phyloP scores from a whole-genome alignment of 2,888 invertebrate genomes.

The Linyphia triangularis region DNA sequence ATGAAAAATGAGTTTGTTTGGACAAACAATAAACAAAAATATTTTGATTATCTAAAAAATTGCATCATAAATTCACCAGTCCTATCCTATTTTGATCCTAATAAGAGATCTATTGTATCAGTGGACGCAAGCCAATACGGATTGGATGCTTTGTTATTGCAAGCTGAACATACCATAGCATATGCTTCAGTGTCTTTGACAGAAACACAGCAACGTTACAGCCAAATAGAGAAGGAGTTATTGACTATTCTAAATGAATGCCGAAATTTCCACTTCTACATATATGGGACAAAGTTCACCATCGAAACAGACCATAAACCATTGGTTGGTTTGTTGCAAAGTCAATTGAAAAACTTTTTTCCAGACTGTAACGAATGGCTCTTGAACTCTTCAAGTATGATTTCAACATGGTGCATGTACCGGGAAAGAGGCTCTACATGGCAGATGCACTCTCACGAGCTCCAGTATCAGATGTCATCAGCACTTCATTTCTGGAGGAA shows the following conservation, averaged over 20 bases:
- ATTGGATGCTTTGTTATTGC: conserved; percentile 34
- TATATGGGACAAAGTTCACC: conserved; percentile 3
- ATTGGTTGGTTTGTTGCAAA: conserved; percentile 6
- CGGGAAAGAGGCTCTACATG: conserved; percentile 2
- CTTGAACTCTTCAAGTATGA: conserved; percentile 10
- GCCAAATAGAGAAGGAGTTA: conserved; percentile 63
- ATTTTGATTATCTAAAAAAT: not conserved
- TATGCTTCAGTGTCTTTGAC: conserved; percentile 34
- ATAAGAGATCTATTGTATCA: not conserved
- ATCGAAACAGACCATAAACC: conserved; percentile 56
- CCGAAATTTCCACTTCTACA: conserved; percentile 37
- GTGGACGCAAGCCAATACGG: not conserved
- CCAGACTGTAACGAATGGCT: conserved; percentile 26
- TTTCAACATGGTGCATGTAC: conserved; percentile 4
- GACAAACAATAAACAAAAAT: not conserved
- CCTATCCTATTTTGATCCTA: not conserved
- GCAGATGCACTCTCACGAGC: conserved; percentile 33
- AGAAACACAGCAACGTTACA: conserved; percentile 44
- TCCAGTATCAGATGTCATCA: not conserved
- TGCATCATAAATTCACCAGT: not conserved
- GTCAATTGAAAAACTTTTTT: not conserved
- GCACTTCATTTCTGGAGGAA: not conserved
- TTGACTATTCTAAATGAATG: conserved; percentile 18
- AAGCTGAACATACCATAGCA: conserved; percentile 23
- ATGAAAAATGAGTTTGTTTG: not conserved